phyloP scores from a whole-genome alignment of 2,113 vertebrate species.

The Ochotona curzoniae region DNA sequence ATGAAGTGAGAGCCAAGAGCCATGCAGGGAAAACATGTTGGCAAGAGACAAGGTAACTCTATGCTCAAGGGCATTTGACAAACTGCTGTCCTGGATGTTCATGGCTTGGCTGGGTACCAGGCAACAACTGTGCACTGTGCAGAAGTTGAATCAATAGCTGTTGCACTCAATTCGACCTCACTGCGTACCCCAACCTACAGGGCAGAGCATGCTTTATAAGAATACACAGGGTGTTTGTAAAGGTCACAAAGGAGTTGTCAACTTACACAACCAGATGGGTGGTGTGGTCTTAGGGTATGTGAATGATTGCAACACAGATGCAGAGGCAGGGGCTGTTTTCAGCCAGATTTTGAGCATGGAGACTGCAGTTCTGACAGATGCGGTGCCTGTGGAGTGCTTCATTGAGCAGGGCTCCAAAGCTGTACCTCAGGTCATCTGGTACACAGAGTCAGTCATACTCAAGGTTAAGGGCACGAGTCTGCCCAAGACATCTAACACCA shows the following conservation, averaged over 20 bases:
- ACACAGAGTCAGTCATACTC: not conserved
- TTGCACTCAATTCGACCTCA: no score
- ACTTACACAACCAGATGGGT: not conserved
- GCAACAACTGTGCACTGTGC: no score
- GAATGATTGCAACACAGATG: no score
- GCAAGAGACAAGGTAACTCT: not conserved
- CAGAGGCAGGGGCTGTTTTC: not conserved
- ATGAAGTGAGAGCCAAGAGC: not conserved
- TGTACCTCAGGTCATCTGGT: no score
- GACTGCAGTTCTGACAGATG: no score
- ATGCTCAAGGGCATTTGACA: no score
- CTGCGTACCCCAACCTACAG: no score
- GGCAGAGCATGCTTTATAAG: no score
- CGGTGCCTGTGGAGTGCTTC: accelerated
- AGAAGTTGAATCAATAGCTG: not conserved
- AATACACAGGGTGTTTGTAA: not conserved
- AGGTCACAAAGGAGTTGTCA: not conserved
- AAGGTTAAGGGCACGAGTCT: not conserved
- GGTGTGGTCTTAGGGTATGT: not conserved
- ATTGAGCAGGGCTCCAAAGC: not conserved
- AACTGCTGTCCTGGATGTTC: no score
- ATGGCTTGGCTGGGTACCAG: not conserved
- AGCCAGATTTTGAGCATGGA: not conserved
- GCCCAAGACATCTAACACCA: not conserved
- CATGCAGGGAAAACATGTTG: not conserved